These are phyloP conservation scores for Okapia johnstoni DNA, from an alignment of 2,113 vertebrate species.

Conservation along the genomic window DNA sequence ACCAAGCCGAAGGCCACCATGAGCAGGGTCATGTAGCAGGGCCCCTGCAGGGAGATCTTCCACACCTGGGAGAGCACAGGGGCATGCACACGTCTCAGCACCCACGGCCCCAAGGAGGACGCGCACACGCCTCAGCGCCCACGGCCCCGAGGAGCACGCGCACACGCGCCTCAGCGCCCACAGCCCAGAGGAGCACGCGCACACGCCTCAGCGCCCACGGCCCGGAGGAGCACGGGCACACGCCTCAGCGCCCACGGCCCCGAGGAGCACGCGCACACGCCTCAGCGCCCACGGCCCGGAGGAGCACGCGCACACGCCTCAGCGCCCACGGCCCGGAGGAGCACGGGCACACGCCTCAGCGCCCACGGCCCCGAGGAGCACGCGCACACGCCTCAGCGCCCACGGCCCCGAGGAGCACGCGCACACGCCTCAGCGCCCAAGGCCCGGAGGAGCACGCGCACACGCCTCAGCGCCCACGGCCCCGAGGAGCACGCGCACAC, in stretches of 20 bases:
- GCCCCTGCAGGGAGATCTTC: slow-evolving; percentile 95
- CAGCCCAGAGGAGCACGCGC: no score
- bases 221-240: fast-evolving
- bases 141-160: no score
- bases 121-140: background rate
- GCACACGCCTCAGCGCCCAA: fast-evolving
- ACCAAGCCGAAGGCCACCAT: slow-evolving; percentile 93
- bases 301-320: fast-evolving
- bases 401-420: fast-evolving
- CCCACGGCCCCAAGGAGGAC: fast-evolving
- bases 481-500: fast-evolving
- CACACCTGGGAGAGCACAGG: slow-evolving; percentile 87
- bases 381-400: fast-evolving
- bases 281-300: fast-evolving
- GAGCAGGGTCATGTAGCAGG: slow-evolving; percentile 90
- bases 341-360: fast-evolving
- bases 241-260: no score
- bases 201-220: background rate
- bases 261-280: fast-evolving
- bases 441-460: no score
- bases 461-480: fast-evolving
- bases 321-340: fast-evolving
- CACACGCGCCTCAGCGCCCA: no score
- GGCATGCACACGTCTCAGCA: background rate
- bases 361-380: fast-evolving